Base-by-base conservation (phyloP, 2,113 vertebrate species). In the Plectropomus leopardus region DNA sequence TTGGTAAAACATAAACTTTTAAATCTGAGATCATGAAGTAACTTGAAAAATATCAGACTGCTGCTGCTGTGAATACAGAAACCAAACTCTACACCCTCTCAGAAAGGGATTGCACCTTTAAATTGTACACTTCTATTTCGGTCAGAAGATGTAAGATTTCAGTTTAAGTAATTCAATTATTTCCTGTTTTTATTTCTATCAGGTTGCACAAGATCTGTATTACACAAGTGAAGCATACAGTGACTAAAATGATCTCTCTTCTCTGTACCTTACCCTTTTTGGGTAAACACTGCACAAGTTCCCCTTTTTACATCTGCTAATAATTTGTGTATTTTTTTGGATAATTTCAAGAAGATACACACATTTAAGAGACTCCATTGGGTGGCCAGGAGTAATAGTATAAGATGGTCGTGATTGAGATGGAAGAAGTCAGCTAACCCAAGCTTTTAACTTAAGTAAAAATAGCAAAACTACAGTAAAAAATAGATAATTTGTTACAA, bases 161-260 rank as follows among this genome's bases (percentile, higher is more conserved):
- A 36, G 28, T 26, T 71, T 26, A 76, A 44, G 14, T 28, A 8
- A 64, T 69, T 72, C 26, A 71, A 61, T 68, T 10, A 14, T 48
- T 42, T 66, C 19, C 11, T 14, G 7, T 68, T 88, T 83, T 75
- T 55, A 54, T 74, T 67, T 80, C 75, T 23, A 53, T 81, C 34
- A 21, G 9, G 16, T 82, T 82, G 76, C 82, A 58, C 82, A 82
- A 73, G 44, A 21, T 28, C 14, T 3, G 10, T 11, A 58, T 87
- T 83, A 75, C 21, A 55, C 71, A 85, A 84, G 55, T 15, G 42
- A 65, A 58, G 14, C 60, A n/a, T 5, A 36, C 34, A 16, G 34
- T 67, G 63, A 78, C 76, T 44, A 44, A 72, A 78, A 73, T 67
- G 34, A 85, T 82, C 73, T 83, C 76, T 76, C 84, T 86, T 87